Evolutionary conservation across 2,113 vertebrate species (phyloP).

Genomic region (Myodes glareolus): DNA sequence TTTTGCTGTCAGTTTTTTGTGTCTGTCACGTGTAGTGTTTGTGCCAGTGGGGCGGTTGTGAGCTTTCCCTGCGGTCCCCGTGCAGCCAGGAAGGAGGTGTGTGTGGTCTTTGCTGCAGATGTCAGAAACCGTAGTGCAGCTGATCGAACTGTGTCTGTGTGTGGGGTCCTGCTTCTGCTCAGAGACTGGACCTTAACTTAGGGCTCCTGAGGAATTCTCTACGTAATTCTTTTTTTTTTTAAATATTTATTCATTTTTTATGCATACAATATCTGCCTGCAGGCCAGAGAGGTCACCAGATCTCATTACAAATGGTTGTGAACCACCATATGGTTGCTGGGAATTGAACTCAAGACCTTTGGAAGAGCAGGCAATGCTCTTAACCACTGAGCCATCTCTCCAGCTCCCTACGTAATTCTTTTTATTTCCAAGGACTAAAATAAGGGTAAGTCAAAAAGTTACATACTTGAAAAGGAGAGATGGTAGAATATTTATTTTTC

Average conservation of each 20-base stretch:
- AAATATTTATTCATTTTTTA: too few species aligned
- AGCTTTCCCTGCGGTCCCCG: neutral
- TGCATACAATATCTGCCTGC: too few species aligned
- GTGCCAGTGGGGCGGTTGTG: neutral
- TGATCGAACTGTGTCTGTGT: neutral
- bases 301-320: too few species aligned
- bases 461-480: neutral
- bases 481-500: slow-evolving; percentile 33
- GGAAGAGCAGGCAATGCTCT: too few species aligned
- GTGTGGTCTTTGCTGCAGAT: neutral
- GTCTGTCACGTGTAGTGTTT: neutral
- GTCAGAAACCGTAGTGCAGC: neutral
- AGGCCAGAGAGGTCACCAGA: too few species aligned
- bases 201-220: neutral
- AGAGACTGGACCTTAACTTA: neutral
- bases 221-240: slow-evolving; percentile 6
- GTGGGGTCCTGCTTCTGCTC: neutral
- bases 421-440: slow-evolving; percentile 20
- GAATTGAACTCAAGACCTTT: too few species aligned
- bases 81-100: neutral
- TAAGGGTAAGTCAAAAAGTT: neutral
- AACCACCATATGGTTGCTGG: too few species aligned
- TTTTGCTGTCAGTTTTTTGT: neutral
- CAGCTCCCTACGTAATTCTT: neutral
- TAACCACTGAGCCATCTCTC: too few species aligned